Evolutionary conservation across 2,888 invertebrate genomes (phyloP), one percentile per base, ranked within the genome.

Genomic region (Sinohyriopsis cumingii): DNA sequence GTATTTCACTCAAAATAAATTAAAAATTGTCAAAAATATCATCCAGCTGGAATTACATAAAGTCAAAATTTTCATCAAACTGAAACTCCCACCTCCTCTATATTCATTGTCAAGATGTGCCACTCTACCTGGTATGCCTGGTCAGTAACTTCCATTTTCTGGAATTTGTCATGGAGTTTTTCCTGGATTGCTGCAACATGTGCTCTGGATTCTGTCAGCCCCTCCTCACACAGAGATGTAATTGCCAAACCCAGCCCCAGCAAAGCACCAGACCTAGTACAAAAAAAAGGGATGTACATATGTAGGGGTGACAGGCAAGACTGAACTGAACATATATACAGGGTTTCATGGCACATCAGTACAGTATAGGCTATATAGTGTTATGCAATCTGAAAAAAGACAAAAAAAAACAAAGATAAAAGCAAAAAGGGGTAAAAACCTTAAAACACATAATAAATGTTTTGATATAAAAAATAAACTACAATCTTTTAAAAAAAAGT

Each of bases 201-300:
- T 1, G 79, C 86, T 45, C 86, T 73, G 53, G 82, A 82, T 55
- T 87, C 87, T 20, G 84, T 82, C 68, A 82, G 81, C 2, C 87
- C 86, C 65, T 87, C 86, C 64, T 75, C 71, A 78, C 85, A 86
- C 64, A 87, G 67, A 5, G 84, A 79, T 59, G 81, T 78, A 22
- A 88, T 66, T 66, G 84, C 80, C 65, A 81, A 60, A 18, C 82
- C 82, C 57, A 88, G 70, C 0, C 88, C 87, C 28, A 88, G 73
- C 33, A 88, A 45, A 68, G 81, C 71, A 57, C 87, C 87, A 55
- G 76, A 64, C 67, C 86, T 87, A 72, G 22, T 76, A 64, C 22
- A 59, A 56, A 65, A 54, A 61, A 6, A 57, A 45, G 5, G 56
- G 20, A 33, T 55, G 25, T n/a, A 57, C 18, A 62, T 63, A 55